Base-by-base conservation (phyloP, 2,888 invertebrate species). In the Cryptops parisi region DNA sequence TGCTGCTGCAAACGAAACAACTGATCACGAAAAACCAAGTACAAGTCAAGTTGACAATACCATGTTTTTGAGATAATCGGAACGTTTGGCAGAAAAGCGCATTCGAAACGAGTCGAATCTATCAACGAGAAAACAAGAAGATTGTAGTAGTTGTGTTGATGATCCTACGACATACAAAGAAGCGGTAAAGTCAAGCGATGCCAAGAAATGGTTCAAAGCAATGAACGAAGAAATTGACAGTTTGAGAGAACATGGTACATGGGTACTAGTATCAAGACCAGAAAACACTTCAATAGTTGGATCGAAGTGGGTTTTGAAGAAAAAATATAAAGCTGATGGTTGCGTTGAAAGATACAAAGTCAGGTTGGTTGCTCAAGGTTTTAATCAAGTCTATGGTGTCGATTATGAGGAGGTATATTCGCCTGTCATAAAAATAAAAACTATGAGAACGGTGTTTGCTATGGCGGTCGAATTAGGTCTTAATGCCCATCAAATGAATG, bases 291-390 rank as follows among this genome's bases (percentile, higher is more conserved):
- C 17, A 22, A 45, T 45, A 3, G n/a, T 45, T 3, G 45, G 45
- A 6, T 21, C 45, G 2, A 17, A 22, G 22, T 45, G 45, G 45
- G 45, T 45, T 2, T 45, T 19, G 3, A 22, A 17, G 22, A 2
- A 19, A 17, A 45, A 45, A 22, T n/a, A n/a, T 2, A 22, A 45
- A 3, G 17, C 3, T 2, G 15, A 17, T 3, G 45, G 22, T 5
- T 21, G 22, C 9, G 5, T 45, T 45, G 2, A n/a, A 15, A 45
- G 22, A 22, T 47, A 3, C 21, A 2, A 26, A n/a, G 23, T 26
- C 26, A 24, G 47, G 2, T 26, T 47, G 9, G 47, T 47, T 15
- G 47, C 47, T 12, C 47, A 47, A 47, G 47, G 47, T 2, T 47
- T 23, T 9, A 47, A n/a, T 15, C 47, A 47, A 9, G n/a, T n/a